Base-by-base conservation (phyloP, 2,797 vertebrate species). In the Pempheris klunzingeri region DNA sequence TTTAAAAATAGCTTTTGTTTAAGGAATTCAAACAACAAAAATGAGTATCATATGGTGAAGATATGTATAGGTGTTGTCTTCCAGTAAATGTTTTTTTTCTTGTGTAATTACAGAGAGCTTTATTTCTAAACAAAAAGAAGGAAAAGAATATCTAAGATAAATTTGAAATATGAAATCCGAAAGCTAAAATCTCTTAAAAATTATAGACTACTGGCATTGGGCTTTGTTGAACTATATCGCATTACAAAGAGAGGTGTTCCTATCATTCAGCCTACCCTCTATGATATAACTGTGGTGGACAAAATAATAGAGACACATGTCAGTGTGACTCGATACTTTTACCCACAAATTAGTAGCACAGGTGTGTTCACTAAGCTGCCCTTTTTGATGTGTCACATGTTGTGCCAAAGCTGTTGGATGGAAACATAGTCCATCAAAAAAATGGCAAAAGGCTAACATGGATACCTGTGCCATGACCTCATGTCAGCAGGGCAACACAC, bases 401-500 rank as follows among this genome's bases (percentile, higher is more conserved):
- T 22, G 13, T 53, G 30, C 43, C 44, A 32, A 39, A 65, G 22
- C n/a, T 3, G 9, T 18, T 32, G 6, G 3, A 22, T 38, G 8
- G 3, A 22, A 52, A 30, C 32, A 14, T 52, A 24, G n/a, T 63
- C 4, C 5, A 5, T 38, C 8, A 47, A 57, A 36, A 8, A 46
- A 4, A 3, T 24, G n/a, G 3, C 10, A 60, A 14, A 49, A 38
- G n/a, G 20, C 10, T 43, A 26, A 6, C 13, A 15, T 52, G 24
- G 13, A 58, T 61, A 15, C 46, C 67, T 64, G 67, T 24, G 26
- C 41, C 11, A 3, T 54, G 39, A 17, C 39, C 46, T 5, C 24
- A 18, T 28, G 14, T 15, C 49, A 58, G 30, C 38, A 47, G 20
- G 14, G 12, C 60, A 55, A 69, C 77, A 81, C 52, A 41, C 52